Percentiles rank a stretch among this genome's conserved stretches.
phyloP scores from a whole-genome alignment of 2,797 vertebrate genomes.

The Sorex maritimensis region DNA sequence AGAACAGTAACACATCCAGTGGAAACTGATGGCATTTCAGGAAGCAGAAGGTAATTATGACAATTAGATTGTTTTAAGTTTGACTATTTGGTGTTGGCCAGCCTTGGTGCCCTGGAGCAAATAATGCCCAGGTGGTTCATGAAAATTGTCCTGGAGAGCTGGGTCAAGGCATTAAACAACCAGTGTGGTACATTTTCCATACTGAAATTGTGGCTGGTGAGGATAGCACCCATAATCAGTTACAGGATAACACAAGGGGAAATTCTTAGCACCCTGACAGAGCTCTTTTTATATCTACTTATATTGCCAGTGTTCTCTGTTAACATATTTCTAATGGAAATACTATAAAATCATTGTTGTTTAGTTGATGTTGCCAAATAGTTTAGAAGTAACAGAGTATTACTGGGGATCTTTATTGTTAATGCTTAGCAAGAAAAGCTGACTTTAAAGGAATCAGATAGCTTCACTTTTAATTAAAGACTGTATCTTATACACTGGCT shows the following conservation, averaged over 20 bases:
- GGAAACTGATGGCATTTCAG: slow-evolving; percentile 81
- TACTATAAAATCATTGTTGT: slow-evolving; percentile 35
- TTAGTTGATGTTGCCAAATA: slow-evolving; percentile 33
- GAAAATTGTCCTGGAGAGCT: slow-evolving; percentile 3
- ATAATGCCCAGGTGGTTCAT: slow-evolving; percentile 12
- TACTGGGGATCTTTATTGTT: slow-evolving; percentile 46
- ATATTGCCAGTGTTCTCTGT: not conserved
- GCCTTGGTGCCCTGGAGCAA: slow-evolving; percentile 52
- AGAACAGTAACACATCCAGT: slow-evolving; percentile 81
- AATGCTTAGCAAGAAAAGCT: slow-evolving; percentile 53
- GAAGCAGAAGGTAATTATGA: slow-evolving; percentile 83
- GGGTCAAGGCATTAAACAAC: not conserved
- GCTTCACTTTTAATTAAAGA: slow-evolving; percentile 53
- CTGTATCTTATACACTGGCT: not conserved
- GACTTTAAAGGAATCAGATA: slow-evolving; percentile 59
- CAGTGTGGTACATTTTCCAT: slow-evolving; percentile 19
- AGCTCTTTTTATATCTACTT: slow-evolving; percentile 12
- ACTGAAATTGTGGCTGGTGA: not conserved
- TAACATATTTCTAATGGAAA: slow-evolving; percentile 56
- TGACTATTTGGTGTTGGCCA: slow-evolving; percentile 71
- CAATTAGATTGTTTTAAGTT: slow-evolving; percentile 79
- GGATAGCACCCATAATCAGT: not conserved
- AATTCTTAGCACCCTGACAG: not conserved
- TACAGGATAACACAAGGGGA: slow-evolving; percentile 36
- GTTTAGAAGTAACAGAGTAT: slow-evolving; percentile 18